Base-by-base conservation (phyloP, 2,113 vertebrate species). In the Ia io region DNA sequence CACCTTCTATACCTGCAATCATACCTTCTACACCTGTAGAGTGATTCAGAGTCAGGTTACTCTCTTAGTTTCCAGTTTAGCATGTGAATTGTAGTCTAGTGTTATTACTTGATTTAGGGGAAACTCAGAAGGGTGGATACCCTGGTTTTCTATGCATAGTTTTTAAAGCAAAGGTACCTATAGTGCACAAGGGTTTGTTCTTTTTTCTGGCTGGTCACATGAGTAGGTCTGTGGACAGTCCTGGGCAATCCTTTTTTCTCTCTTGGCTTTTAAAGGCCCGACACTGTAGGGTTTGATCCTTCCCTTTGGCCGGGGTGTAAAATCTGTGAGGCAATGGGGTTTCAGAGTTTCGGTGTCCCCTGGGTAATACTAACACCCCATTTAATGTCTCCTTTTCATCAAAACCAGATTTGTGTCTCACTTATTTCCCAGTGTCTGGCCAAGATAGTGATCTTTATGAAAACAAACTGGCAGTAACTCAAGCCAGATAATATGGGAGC, bases 341-440 rank as follows among this genome's bases (percentile, higher is more conserved):
- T 85, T 69, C 37, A 65, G 88, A 93, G n/a, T 79, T 95, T 93
- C 88, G 88, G 65, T 82, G 92, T 95, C 95, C 84, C 94, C 42
- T 74, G 87, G 90, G 95, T 90, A 84, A 85, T 70, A 77, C 89
- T 96, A 70, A 93, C 95, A 97, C 77, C 76, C 88, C 87, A 88
- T 93, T 92, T 92, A 95, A 93, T 88, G n/a, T 92, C 51, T 95
- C 67, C 44, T 97, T 97, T 96, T 40, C 95, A 84, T 97, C 94
- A 89, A 97, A 90, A 94, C 87, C 96, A 97, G 93, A 97, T 96
- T 97, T 94, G 95, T 92, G 42, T 91, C 91, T 63, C 69, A 90
- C 93, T 97, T 93, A 82, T 93, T 98, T 97, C 94, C 93, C 89
- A 84, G n/a, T 93, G 95, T 96, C 79, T 97, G 93, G 95, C 69